These are phyloP conservation scores for Pseudorhiza aurosa DNA, from an alignment of 30 jellyfish, hydroid and myxozoan genomes.

Conservation along the genomic window DNA sequence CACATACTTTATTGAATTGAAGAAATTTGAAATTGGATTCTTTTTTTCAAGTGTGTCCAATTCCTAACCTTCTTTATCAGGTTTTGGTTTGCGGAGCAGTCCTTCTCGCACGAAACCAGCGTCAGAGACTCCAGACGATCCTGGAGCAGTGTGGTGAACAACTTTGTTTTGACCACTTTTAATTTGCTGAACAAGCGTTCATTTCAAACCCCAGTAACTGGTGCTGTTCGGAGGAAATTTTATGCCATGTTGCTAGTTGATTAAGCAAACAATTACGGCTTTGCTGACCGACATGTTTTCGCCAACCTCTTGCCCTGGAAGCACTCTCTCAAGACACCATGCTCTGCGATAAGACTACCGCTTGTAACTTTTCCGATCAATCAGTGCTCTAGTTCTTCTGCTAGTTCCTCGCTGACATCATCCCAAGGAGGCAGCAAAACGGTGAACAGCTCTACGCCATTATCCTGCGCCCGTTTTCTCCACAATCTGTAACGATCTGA, in stretches of 20 bases:
- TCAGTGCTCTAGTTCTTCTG: neutral
- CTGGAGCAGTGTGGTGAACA: constrained; percentile 26
- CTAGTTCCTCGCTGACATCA: neutral
- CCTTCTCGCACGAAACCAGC: constrained; percentile 22
- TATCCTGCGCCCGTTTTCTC: constrained; percentile 25
- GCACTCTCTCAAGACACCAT: neutral
- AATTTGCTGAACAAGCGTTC: neutral
- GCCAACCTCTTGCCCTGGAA: neutral
- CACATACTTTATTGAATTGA: too few species aligned
- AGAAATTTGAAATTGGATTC: too few species aligned
- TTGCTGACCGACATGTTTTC: neutral
- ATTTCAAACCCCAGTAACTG: neutral
- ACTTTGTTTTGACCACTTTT: constrained; percentile 5
- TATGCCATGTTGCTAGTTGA: neutral
- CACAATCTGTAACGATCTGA: constrained; percentile 35
- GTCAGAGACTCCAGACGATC: constrained; percentile 8
- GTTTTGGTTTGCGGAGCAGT: too few species aligned
- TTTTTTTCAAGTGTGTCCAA: too few species aligned
- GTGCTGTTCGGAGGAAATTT: neutral
- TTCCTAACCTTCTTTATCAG: too few species aligned
- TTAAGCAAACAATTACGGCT: too few species aligned
- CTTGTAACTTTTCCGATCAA: neutral
- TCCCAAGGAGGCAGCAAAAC: constrained; percentile 50
- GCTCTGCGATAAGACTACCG: constrained; percentile 23
- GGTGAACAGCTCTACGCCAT: constrained; percentile 2